phyloP scores from a whole-genome alignment of 2,888 invertebrate genomes.

The Barypeithes pellucidus region DNA sequence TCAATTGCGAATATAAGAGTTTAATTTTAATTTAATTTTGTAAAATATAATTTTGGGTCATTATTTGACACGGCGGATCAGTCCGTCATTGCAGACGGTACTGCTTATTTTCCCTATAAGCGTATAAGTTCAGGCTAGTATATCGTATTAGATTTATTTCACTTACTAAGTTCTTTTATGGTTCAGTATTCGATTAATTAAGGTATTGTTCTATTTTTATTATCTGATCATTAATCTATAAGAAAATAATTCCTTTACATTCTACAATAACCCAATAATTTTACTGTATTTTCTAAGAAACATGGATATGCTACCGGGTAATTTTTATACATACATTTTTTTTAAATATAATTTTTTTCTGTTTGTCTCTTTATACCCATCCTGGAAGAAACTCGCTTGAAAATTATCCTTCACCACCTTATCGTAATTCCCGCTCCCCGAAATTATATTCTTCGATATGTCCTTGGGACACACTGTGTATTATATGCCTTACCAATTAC shows the following conservation, averaged over 20 bases:
- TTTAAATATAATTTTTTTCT: no score
- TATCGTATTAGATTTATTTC: not conserved
- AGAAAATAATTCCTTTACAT: not conserved
- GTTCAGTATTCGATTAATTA: not conserved
- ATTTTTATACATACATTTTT: not conserved
- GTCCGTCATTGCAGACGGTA: no score
- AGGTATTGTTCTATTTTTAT: not conserved
- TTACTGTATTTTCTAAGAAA: not conserved
- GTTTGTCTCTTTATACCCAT: no score
- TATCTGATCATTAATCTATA: not conserved
- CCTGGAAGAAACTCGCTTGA: no score
- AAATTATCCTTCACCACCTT: no score
- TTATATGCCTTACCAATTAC: not conserved
- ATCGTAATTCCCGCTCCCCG: no score
- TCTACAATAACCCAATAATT: not conserved
- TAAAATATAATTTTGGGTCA: no score
- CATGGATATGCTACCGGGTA: not conserved
- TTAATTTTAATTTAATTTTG: no score
- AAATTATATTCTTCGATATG: no score
- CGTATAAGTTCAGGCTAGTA: not conserved
- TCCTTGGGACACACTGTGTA: not conserved
- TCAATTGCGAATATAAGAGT: no score
- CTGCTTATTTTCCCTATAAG: not conserved
- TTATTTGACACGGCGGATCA: no score
- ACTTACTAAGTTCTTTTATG: not conserved